Base-by-base conservation (phyloP, 1,140 invertebrate genomes). In the Metopolophium dirhodum region DNA sequence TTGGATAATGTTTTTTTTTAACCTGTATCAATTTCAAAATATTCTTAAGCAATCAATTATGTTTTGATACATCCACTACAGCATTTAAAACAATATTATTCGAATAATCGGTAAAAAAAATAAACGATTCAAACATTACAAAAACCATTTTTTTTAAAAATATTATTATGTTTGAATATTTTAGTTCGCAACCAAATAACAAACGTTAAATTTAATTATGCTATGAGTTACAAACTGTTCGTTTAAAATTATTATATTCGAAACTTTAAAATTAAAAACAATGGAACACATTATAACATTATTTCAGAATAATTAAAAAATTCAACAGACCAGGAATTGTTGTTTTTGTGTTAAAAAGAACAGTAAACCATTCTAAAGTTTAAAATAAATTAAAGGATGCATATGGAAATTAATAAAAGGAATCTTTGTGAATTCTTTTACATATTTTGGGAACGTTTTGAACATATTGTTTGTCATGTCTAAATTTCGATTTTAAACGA, bases 291-390 rank as follows among this genome's bases (percentile, higher is more conserved):
- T 41, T 61, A 47, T 49, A 87, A 49, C 61, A 86, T 86, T 57
- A 90, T 61, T 90, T 90, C 54, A 41, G 51, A 90, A 90, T 90
- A 45, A 90, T 61, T 90, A 90, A 90, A 90, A 87, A 90, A 57
- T 22, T 41, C 35, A 61, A 54, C 35, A 57, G 22, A 90, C 20
- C 26, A 57, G 18, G 3, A 41, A 26, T 61, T 61, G 51, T 61
- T 57, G 20, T 37, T 57, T 90, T 61, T 57, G 45, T 30, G 9
- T 41, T 61, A 41, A 90, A 90, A 90, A 90, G 11, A 14, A 90
- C 23, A 2, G 35, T 90, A 14, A 61, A 90, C 11, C 9, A 41
- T 90, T 41, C 23, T 26, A 61, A 90, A 90, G 88, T 90, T 54
- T 57, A 41, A 23, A 37, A 57, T 41, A 45, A 90, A 90, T 90